These are phyloP conservation scores for Astatotilapia flaviijosephi DNA, from an alignment of 2,113 vertebrate genomes.

Conservation along the genomic window DNA sequence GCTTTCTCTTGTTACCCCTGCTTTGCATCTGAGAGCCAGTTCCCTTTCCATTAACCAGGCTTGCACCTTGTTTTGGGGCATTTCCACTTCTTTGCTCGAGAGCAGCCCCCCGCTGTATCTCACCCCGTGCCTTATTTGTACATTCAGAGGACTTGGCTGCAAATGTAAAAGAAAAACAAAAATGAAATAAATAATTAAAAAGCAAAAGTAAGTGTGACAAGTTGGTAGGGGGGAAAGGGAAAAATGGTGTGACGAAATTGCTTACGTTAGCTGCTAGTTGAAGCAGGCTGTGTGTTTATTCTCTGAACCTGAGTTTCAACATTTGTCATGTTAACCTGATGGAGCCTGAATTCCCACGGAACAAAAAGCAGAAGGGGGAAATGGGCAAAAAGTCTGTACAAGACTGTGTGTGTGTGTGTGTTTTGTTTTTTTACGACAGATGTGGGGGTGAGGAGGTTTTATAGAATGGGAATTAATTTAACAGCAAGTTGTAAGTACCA, in stretches of 20 bases:
- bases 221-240: neutral
- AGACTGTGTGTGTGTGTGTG: neutral
- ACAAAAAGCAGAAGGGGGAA: conserved; percentile 33
- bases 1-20: conserved; percentile 79
- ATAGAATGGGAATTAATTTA: conserved; percentile 67
- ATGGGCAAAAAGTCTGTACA: conserved; percentile 4
- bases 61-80: conserved; percentile 60
- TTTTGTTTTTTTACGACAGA: conserved; percentile 50
- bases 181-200: conserved; percentile 13
- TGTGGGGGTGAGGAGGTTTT: conserved; percentile 60
- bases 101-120: conserved; percentile 30
- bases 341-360: conserved; percentile 56
- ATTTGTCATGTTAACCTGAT: conserved; percentile 67
- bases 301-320: conserved; percentile 51
- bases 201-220: conserved; percentile 47
- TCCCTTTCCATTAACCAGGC: conserved; percentile 44
- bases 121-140: conserved; percentile 19
- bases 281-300: conserved; percentile 62
- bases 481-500: conserved; percentile 63
- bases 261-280: conserved; percentile 53
- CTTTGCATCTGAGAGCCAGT: conserved; percentile 55
- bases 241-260: conserved; percentile 54
- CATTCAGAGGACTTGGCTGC: conserved; percentile 56
- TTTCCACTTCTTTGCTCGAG: conserved; percentile 74
- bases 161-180: conserved; percentile 4